phyloP scores from a whole-genome alignment of 2,113 vertebrate genomes.

The Pteruthius melanotis region DNA sequence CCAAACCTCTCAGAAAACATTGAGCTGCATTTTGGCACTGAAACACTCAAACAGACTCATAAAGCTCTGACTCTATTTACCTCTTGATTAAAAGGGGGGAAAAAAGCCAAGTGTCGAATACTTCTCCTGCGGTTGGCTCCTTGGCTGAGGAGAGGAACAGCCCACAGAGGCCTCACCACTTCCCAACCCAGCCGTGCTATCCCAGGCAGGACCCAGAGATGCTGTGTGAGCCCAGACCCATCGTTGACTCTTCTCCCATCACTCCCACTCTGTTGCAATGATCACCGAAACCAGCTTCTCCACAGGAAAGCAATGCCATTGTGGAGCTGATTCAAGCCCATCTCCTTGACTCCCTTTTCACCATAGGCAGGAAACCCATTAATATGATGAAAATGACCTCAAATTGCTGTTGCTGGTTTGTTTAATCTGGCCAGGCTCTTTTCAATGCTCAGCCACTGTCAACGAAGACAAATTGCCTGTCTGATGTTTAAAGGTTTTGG shows the following conservation, averaged over 20 bases:
- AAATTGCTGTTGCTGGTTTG: background rate
- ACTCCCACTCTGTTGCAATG: background rate
- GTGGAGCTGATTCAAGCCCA: background rate
- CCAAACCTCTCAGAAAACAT: background rate
- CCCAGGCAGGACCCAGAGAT: background rate
- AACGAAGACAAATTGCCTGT: slow-evolving; percentile 48
- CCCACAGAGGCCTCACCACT: background rate
- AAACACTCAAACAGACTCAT: background rate
- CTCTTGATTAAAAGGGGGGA: rapidly evolving
- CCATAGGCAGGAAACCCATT: background rate
- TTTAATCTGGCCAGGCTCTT: slow-evolving; percentile 8
- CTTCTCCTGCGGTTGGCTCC: rapidly evolving
- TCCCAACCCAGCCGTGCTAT: background rate
- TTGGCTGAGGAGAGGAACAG: background rate
- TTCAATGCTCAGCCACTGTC: background rate
- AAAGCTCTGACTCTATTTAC: background rate
- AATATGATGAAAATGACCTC: slow-evolving; percentile 15
- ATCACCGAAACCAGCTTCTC: background rate
- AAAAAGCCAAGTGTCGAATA: background rate
- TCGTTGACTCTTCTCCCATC: rapidly evolving
- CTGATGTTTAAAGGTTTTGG: slow-evolving; percentile 2
- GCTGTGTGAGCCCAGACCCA: background rate
- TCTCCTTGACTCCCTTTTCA: background rate
- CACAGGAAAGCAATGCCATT: background rate
- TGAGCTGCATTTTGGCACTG: background rate